These are phyloP conservation scores for Pararge aegeria DNA, from an alignment of 1,140 invertebrate species.

Conservation along the genomic window DNA sequence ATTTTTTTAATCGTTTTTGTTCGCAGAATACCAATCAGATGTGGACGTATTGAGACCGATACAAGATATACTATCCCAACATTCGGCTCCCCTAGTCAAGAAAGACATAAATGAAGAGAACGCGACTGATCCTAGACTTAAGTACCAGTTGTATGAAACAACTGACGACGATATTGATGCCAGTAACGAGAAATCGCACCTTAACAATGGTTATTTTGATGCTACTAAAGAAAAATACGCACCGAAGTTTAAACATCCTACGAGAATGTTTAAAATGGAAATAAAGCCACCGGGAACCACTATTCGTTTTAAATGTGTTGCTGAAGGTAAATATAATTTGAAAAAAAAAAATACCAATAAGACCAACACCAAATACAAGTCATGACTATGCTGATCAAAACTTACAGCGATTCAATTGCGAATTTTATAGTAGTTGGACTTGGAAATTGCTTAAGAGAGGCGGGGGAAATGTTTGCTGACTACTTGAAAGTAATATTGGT, in stretches of 20 bases:
- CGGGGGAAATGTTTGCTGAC: too few species aligned
- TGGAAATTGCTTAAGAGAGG: too few species aligned
- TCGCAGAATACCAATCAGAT: conserved; percentile 72
- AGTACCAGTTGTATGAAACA: conserved; percentile 48
- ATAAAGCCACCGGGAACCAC: conserved; percentile 74
- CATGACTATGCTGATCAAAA: too few species aligned
- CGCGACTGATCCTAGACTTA: conserved; percentile 41
- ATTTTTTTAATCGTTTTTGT: not conserved
- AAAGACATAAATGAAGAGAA: conserved; percentile 63
- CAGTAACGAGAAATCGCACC: conserved; percentile 62
- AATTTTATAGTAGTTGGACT: too few species aligned
- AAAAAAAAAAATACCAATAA: too few species aligned
- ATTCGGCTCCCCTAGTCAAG: conserved; percentile 47
- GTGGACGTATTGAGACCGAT: conserved; percentile 42
- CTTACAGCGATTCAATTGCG: too few species aligned
- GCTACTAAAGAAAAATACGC: conserved; percentile 53
- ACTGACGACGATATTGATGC: conserved; percentile 65
- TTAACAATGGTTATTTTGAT: conserved; percentile 60
- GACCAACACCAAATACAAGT: too few species aligned
- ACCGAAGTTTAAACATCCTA: conserved; percentile 70
- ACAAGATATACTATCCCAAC: conserved; percentile 56
- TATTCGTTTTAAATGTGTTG: conserved; percentile 69
- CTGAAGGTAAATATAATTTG: conserved; percentile 54
- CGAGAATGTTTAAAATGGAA: conserved; percentile 65
- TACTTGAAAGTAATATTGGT: too few species aligned